phyloP scores from a whole-genome alignment of 2,888 invertebrate species.

The Caenorhabditis sp. region DNA sequence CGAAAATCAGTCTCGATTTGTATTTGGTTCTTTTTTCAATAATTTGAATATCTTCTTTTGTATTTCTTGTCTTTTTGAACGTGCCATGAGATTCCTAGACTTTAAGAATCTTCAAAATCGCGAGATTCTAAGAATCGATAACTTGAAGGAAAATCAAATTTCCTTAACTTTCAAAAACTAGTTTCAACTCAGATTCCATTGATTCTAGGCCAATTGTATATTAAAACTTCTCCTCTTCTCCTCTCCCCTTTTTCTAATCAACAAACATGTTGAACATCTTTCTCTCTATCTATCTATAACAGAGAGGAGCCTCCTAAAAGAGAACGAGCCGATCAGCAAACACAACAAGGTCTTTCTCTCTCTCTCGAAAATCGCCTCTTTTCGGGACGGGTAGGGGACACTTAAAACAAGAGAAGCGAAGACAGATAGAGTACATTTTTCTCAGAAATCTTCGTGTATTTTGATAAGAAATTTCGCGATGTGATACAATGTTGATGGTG shows the following conservation, averaged over 20 bases:
- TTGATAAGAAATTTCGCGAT: slow-evolving; percentile 25
- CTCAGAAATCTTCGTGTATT: slow-evolving; percentile 7
- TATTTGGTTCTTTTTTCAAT: no score
- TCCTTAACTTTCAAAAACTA: not conserved
- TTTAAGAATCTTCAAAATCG: no score
- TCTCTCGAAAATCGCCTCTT: not conserved
- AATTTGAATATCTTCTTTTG: no score
- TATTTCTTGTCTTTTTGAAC: no score
- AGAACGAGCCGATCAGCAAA: slow-evolving; percentile 53
- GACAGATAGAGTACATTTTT: no score
- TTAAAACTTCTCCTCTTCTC: not conserved
- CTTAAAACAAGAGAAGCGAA: not conserved
- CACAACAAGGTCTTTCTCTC: not conserved
- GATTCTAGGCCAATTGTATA: no score
- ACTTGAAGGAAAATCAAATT: not conserved
- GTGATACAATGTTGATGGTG: slow-evolving; percentile 8
- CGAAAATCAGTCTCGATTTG: no score
- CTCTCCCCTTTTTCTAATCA: not conserved
- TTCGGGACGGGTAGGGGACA: no score
- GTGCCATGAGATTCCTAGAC: no score
- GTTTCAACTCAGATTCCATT: not conserved
- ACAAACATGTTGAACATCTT: slow-evolving; percentile 20
- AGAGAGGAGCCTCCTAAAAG: not conserved
- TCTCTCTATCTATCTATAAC: not conserved
- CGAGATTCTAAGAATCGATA: no score